These are phyloP conservation scores for Corythaixoides concolor DNA, from an alignment of 2,113 vertebrate genomes.

Conservation along the genomic window DNA sequence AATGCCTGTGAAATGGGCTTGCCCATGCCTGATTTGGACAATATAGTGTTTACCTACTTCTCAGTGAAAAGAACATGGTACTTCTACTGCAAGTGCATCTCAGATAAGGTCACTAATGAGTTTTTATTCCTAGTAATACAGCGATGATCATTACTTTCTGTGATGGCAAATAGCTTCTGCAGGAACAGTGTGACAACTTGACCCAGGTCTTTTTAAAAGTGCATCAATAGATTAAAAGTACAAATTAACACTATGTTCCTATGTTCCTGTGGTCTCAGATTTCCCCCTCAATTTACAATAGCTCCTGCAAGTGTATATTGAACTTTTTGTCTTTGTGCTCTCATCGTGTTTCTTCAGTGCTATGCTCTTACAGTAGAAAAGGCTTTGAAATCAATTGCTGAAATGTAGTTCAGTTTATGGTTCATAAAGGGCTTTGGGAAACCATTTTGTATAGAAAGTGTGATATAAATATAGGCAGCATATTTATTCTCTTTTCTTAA, in stretches of 20 bases:
- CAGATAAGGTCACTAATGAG: background rate
- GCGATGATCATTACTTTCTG: background rate
- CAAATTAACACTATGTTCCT: background rate
- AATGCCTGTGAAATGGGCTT: background rate
- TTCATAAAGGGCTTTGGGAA: conserved; percentile 41
- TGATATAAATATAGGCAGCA: conserved; percentile 16
- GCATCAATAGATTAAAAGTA: background rate
- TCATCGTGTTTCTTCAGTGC: background rate
- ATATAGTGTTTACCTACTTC: fast-evolving
- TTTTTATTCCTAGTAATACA: background rate
- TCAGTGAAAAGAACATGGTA: background rate
- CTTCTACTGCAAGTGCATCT: background rate
- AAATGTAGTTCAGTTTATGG: conserved; percentile 37
- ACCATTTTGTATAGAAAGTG: conserved; percentile 12
- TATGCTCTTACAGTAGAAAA: background rate
- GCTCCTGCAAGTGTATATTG: background rate
- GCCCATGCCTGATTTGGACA: background rate
- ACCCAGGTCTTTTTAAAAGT: background rate
- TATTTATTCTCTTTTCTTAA: conserved; percentile 29
- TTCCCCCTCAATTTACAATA: background rate
- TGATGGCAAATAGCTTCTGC: background rate
- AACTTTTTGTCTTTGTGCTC: background rate
- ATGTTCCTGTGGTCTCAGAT: background rate
- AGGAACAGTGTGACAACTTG: background rate
- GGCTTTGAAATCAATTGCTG: conserved; percentile 26